Evolutionary conservation across 92 coral and sea anemone species (phyloP).

Genomic region (Heteractis magnifica): DNA sequence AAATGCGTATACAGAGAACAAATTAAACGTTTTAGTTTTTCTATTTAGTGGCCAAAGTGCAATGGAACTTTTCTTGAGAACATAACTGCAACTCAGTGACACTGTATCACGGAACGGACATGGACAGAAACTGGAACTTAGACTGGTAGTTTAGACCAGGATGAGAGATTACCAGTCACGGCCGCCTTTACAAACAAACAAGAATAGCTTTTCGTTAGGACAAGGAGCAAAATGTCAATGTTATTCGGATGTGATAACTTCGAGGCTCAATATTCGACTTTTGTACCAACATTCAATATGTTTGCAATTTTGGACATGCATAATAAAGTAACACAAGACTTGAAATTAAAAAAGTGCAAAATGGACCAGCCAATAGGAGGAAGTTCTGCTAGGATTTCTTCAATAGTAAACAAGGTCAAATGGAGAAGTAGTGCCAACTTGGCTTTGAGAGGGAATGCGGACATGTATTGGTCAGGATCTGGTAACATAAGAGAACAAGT

Average conservation of each 20-base stretch:
- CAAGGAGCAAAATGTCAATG: not conserved
- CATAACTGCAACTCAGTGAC: conserved; percentile 5
- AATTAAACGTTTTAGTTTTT: not conserved
- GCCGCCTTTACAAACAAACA: conserved; percentile 8
- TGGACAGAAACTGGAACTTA: conserved; percentile 6
- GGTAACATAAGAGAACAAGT: conserved; percentile 29
- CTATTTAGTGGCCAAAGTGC: not conserved
- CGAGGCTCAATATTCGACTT: conserved; percentile 9
- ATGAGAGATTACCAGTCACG: conserved; percentile 5
- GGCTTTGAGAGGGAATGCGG: not conserved
- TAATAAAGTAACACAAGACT: not conserved
- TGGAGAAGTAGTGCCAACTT: not conserved
- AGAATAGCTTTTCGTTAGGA: conserved; percentile 8
- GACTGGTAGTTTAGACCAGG: not conserved
- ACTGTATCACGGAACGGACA: not conserved
- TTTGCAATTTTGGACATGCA: not conserved
- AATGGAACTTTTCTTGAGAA: conserved; percentile 10
- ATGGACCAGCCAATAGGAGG: not conserved
- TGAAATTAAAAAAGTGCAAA: not conserved
- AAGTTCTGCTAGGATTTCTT: not conserved
- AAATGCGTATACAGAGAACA: not conserved
- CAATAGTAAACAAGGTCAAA: not conserved
- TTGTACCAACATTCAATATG: conserved; percentile 8
- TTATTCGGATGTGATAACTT: not conserved
- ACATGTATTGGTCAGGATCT: not conserved